Evolutionary conservation across 1,140 invertebrate species (phyloP), one percentile per base, ranked within the genome.

Genomic region (Ooceraea biroi): DNA sequence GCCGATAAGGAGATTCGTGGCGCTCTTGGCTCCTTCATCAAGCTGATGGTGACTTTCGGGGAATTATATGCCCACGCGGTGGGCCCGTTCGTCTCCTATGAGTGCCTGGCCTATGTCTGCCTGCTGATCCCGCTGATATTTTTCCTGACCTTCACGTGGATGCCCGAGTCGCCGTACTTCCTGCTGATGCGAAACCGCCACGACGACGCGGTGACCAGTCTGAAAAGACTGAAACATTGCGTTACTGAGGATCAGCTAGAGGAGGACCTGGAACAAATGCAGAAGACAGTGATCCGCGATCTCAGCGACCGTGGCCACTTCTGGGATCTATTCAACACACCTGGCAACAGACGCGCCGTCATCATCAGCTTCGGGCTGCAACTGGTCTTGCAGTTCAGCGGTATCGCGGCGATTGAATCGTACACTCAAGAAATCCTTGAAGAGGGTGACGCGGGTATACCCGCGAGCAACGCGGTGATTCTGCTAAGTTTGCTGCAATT

Each of bases 151-250:
- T 96, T 97, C 91, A 94, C 94, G 52, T 96, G 95, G 87, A 96
- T 97, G 95, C 97, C 97, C 0, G 97, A 98, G 93, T 97, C 97
- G 11, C 94, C 94, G 3, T 93, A 94, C 57, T 94, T 91, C 63
- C 83, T 94, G 0, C 17, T 94, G 0, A 93, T 94, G 89, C 90
- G 90, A 46, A 88, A 91, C 91, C 14, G 91, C 74, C 12, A 89
- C 85, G 55, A 90, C 0, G 90, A 88, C 0, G 95, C 95, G 0
- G 94, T 92, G 76, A 93, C 92, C 11, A 93, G 91, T 48, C 92
- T 95, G 19, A 92, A 91, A 76, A 88, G 85, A n/a, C 74, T 96
- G 11, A 95, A 94, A 82, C 90, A 94, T 2, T 88, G 91, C 52
- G 73, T 80, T 0, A 74, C 76, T 17, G 60, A 90, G 5, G 73